Conservation (phyloP, 1,140 invertebrate genomes). For the Plutomurus gul region DNA sequence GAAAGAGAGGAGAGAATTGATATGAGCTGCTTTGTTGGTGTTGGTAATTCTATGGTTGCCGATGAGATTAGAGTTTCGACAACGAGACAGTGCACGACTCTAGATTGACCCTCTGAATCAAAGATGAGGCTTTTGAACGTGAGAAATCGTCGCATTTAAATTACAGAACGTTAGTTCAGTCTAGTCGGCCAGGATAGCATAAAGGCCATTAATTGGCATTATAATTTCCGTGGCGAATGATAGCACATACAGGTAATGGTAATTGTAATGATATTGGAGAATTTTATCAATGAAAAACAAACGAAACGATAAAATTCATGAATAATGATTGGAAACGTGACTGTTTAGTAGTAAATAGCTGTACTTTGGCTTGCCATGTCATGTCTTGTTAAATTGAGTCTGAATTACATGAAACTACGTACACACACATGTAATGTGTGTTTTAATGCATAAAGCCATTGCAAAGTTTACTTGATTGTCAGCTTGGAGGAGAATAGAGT, state of each 20-base stretch:
- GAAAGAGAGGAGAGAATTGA: background rate
- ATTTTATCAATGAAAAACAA: background rate
- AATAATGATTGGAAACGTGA: constrained; percentile 29
- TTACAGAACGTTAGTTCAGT: constrained; percentile 13
- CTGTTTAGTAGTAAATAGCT: constrained; percentile 5
- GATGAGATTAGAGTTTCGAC: constrained; percentile 12
- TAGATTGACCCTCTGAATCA: background rate
- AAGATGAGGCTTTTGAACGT: constrained; percentile 2
- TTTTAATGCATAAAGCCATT: no score
- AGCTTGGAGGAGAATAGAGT: no score
- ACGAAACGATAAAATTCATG: background rate
- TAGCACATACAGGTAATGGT: no score
- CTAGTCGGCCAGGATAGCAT: no score
- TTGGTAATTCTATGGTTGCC: background rate
- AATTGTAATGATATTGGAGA: background rate
- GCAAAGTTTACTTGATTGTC: no score
- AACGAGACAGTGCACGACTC: no score
- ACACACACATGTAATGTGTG: no score
- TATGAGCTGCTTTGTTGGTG: background rate
- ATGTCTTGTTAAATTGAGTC: background rate
- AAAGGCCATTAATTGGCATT: background rate
- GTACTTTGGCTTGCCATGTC: no score
- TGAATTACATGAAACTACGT: background rate
- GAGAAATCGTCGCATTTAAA: constrained; percentile 21
- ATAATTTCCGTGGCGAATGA: background rate